phyloP scores from a whole-genome alignment of 2,113 vertebrate genomes.

The Speoplatyrhinus poulsoni region DNA sequence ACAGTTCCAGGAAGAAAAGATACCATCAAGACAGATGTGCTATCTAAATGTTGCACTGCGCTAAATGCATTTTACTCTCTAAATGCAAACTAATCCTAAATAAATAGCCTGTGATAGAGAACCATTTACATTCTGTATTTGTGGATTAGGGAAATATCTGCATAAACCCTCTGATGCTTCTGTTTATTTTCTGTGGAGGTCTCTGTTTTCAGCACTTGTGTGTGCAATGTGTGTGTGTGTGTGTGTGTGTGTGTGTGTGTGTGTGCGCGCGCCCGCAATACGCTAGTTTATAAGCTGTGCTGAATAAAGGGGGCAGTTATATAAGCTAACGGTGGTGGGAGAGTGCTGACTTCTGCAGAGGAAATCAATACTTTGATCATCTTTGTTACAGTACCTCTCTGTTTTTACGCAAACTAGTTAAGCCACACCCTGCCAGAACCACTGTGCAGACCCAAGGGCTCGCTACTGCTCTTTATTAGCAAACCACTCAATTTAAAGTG shows the following conservation, averaged over 20 bases:
- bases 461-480: too few relatives aligned
- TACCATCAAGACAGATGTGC: slow-evolving; percentile 45
- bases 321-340: slow-evolving; percentile 60
- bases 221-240: slow-evolving; percentile 35
- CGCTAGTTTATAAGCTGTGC: slow-evolving; percentile 43
- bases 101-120: slow-evolving; percentile 52
- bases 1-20: slow-evolving; percentile 26
- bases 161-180: slow-evolving; percentile 43
- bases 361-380: slow-evolving; percentile 49
- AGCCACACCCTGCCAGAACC: too few relatives aligned
- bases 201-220: slow-evolving; percentile 36
- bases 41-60: slow-evolving; percentile 50
- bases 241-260: slow-evolving; percentile 29
- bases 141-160: slow-evolving; percentile 59
- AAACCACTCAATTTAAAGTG: too few relatives aligned
- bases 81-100: slow-evolving; percentile 49
- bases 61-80: slow-evolving; percentile 58
- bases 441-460: too few relatives aligned
- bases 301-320: slow-evolving; percentile 64
- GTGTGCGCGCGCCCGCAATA: neutral
- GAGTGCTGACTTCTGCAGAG: slow-evolving; percentile 39
- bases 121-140: slow-evolving; percentile 41
- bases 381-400: slow-evolving; percentile 43
- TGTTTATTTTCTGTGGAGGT: slow-evolving; percentile 21
- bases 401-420: slow-evolving; percentile 25